Percentiles rank a stretch among this genome's conserved stretches.
These are phyloP conservation scores for Actenoides hombroni DNA, from an alignment of 2,113 vertebrate genomes.

Conservation along the genomic window DNA sequence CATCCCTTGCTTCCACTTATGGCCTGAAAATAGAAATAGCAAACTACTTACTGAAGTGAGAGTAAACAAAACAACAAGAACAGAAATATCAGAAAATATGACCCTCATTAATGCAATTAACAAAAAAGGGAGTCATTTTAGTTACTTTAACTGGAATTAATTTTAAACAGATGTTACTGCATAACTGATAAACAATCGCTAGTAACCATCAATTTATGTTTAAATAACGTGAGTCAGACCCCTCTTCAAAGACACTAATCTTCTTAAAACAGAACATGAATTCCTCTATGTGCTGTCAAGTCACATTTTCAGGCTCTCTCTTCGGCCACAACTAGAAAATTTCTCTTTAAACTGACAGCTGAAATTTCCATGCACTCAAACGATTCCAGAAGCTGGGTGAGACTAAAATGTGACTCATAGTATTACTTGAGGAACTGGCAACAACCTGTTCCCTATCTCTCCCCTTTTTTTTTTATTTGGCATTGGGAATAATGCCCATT, in stretches of 20 bases:
- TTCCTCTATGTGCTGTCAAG: background rate
- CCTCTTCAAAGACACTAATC: background rate
- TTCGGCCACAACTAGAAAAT: background rate
- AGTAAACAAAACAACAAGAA: background rate
- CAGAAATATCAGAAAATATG: background rate
- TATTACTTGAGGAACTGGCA: background rate
- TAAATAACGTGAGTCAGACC: background rate
- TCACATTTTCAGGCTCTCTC: background rate
- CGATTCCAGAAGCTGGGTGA: background rate
- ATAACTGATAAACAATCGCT: background rate
- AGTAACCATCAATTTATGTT: background rate
- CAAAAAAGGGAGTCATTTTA: background rate
- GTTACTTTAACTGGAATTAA: background rate
- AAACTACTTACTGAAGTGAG: background rate
- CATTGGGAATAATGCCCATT: background rate
- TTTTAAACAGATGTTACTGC: background rate
- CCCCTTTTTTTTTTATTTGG: background rate
- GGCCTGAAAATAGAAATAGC: constrained; percentile 80
- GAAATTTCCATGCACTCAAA: background rate
- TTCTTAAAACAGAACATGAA: background rate
- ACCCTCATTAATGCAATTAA: background rate
- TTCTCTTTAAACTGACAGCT: background rate
- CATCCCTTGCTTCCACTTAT: constrained; percentile 99
- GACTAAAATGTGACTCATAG: background rate
- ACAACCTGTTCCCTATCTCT: background rate